Evolutionary conservation across 2,113 vertebrate species (phyloP).

Genomic region (Ellobius talpinus): DNA sequence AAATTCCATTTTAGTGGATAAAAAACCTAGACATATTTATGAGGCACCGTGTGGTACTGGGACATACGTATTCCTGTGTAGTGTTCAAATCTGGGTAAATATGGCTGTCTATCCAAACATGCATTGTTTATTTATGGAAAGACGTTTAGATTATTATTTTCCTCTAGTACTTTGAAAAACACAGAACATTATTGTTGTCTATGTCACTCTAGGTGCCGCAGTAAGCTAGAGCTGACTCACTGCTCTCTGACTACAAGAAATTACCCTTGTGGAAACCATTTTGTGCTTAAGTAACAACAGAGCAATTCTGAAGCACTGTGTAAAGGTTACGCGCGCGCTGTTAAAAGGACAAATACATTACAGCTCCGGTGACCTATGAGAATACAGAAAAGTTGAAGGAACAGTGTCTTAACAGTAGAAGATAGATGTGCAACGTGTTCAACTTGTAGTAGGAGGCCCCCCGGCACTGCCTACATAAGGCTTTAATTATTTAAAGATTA

Average conservation of each 20-base stretch:
- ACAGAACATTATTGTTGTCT: not conserved
- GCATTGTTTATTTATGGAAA: not conserved
- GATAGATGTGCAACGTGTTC: too few species aligned
- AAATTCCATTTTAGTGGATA: not conserved
- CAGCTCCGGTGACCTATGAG: slow-evolving; percentile 33
- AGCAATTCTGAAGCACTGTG: not conserved
- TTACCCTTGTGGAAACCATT: not conserved
- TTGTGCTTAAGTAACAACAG: not conserved
- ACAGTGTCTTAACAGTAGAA: slow-evolving; percentile 52
- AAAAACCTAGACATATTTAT: not conserved
- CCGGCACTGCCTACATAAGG: slow-evolving; percentile 41
- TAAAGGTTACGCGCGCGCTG: not conserved
- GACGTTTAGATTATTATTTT: not conserved
- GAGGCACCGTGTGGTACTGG: not conserved
- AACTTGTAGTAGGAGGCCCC: not conserved
- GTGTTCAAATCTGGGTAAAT: not conserved
- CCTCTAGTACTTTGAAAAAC: not conserved
- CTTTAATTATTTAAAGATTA: slow-evolving; percentile 66
- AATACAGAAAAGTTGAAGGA: slow-evolving; percentile 14
- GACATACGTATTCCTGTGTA: not conserved
- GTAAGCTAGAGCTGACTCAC: not conserved
- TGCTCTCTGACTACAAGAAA: not conserved
- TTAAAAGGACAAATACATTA: not conserved
- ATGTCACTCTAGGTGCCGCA: not conserved
- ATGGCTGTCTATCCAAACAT: not conserved